These are phyloP conservation scores for Antennarius striatus DNA, from an alignment of 2,113 vertebrate genomes.

Conservation along the genomic window DNA sequence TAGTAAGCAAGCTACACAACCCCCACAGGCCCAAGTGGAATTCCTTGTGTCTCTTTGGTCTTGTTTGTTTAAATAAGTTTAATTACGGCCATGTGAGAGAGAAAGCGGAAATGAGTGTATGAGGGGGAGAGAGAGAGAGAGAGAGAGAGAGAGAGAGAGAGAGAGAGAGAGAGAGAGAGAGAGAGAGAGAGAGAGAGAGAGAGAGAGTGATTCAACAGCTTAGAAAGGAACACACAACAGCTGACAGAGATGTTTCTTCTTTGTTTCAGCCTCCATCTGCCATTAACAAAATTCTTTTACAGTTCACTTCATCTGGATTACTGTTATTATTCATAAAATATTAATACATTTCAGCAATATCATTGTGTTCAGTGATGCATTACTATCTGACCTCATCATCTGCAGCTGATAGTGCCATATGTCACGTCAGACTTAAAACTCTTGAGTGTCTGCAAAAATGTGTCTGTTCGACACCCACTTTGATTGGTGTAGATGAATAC, in stretches of 20 bases:
- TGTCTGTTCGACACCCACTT: too few relatives aligned
- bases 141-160: background rate
- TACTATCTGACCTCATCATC: too few relatives aligned
- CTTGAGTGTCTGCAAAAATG: too few relatives aligned
- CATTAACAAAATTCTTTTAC: too few relatives aligned
- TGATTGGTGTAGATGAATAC: too few relatives aligned
- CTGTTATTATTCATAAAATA: too few relatives aligned
- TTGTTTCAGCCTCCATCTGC: background rate
- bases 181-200: background rate
- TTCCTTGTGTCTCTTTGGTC: constrained; percentile 58
- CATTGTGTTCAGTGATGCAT: too few relatives aligned
- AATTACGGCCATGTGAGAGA: constrained; percentile 64
- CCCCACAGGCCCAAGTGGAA: constrained; percentile 52
- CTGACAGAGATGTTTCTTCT: constrained; percentile 40
- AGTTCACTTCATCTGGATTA: too few relatives aligned
- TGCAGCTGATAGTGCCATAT: too few relatives aligned
- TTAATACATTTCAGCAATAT: too few relatives aligned
- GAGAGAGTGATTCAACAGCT: constrained; percentile 41
- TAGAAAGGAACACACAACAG: constrained; percentile 30
- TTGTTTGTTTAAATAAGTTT: constrained; percentile 64
- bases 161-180: constrained; percentile 35
- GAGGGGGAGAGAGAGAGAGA: constrained; percentile 13
- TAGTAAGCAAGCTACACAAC: constrained; percentile 31
- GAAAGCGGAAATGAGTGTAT: constrained; percentile 27
- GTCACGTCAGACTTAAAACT: too few relatives aligned